Conservation (phyloP, 1,140 invertebrate genomes). For the Euborellia annulipes region DNA sequence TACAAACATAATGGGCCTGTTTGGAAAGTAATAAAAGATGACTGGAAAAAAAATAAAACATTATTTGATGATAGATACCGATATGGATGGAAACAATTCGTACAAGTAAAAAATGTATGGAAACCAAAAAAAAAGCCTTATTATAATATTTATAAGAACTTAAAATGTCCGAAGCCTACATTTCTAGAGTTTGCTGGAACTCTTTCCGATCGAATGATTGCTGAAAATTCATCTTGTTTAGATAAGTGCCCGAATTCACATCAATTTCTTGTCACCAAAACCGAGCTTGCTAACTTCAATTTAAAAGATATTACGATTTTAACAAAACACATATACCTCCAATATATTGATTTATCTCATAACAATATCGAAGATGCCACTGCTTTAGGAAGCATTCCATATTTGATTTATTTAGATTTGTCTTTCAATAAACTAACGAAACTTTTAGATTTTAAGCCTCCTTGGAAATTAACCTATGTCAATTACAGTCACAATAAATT, state of each 20-base stretch:
- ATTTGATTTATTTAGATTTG: conserved; percentile 20
- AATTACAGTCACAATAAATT: conserved; percentile 18
- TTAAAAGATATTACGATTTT: conserved; percentile 15
- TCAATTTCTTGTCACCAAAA: conserved; percentile 16
- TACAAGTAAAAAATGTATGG: no score
- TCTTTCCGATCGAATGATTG: conserved; percentile 14
- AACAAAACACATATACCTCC: conserved; percentile 15
- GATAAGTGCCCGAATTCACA: conserved; percentile 13
- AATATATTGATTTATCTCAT: conserved; percentile 18
- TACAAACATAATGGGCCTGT: no score
- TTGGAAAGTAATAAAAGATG: no score
- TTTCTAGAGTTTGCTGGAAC: conserved; percentile 9
- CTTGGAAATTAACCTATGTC: conserved; percentile 17
- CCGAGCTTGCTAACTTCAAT: conserved; percentile 13
- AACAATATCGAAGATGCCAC: conserved; percentile 15
- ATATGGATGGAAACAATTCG: no score
- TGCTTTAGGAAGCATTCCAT: conserved; percentile 14
- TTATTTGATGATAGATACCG: no score
- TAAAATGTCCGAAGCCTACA: neutral
- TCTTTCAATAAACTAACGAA: conserved; percentile 16
- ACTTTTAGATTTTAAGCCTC: conserved; percentile 18
- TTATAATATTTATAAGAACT: no score
- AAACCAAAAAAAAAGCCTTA: no score
- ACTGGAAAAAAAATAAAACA: no score
- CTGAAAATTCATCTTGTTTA: conserved; percentile 14